Evolutionary conservation across 2,113 vertebrate genomes (phyloP).

Genomic region (Osmerus eperlanus): DNA sequence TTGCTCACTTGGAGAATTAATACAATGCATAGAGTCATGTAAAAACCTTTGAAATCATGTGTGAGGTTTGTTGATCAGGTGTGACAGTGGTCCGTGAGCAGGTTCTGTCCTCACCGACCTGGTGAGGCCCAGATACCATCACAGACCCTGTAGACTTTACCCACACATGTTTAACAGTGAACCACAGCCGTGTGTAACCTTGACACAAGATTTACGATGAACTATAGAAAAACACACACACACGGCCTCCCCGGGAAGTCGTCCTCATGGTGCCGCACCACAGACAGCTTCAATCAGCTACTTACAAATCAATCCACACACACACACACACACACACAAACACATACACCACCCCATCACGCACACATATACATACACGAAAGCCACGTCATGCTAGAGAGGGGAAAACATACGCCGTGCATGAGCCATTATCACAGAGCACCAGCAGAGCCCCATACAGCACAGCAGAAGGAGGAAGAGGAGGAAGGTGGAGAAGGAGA

Average conservation of each 20-base stretch:
- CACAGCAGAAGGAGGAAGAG: slow-evolving; percentile 52
- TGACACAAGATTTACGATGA: slow-evolving; percentile 4
- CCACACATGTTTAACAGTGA: background rate
- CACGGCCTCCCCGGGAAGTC: background rate
- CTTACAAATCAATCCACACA: slow-evolving; percentile 16
- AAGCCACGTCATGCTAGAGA: background rate
- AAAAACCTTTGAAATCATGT: too few relatives aligned
- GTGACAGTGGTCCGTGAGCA: too few relatives aligned
- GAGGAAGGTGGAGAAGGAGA: slow-evolving; percentile 12
- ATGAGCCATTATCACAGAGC: slow-evolving; percentile 29
- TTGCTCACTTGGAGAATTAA: too few relatives aligned
- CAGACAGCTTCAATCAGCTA: slow-evolving; percentile 2
- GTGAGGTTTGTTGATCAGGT: too few relatives aligned
- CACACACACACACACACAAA: slow-evolving; percentile 1
- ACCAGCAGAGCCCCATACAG: slow-evolving; percentile 42
- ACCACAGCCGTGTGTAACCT: background rate
- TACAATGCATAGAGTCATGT: too few relatives aligned
- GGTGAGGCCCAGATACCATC: too few relatives aligned
- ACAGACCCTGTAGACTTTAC: too few relatives aligned
- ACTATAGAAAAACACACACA: slow-evolving; percentile 11
- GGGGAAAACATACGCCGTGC: background rate
- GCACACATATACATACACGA: background rate
- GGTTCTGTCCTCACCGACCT: too few relatives aligned
- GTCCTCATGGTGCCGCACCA: background rate
- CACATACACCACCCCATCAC: background rate